Percentiles rank a stretch among this genome's conserved stretches.
Evolutionary conservation across 2,888 invertebrate species (phyloP).

Genomic region (Stegophylla sp.): DNA sequence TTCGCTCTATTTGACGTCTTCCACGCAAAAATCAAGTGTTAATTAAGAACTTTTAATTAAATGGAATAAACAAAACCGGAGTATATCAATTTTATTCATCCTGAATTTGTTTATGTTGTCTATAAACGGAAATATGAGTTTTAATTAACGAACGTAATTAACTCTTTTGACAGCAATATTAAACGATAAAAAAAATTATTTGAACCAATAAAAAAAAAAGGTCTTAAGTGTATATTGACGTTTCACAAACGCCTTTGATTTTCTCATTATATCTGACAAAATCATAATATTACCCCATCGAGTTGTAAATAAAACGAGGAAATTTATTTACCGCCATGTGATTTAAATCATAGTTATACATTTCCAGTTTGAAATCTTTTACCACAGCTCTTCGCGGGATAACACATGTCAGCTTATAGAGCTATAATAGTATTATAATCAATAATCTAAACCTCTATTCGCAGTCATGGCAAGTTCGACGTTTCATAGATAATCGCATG

Average conservation of each 20-base stretch:
- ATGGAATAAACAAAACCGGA: background rate
- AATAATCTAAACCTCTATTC: background rate
- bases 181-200: background rate
- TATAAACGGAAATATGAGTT: constrained; percentile 4
- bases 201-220: background rate
- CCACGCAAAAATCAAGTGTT: background rate
- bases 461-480: background rate
- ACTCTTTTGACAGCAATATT: background rate
- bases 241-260: background rate
- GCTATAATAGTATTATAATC: background rate
- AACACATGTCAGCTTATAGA: background rate
- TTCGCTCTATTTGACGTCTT: background rate
- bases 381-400: background rate
- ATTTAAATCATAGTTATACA: background rate
- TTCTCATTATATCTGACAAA: background rate
- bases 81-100: constrained; percentile 12
- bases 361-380: background rate
- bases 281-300: background rate
- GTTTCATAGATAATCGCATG: background rate
- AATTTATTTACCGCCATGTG: background rate
- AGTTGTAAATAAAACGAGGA: background rate
- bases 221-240: background rate
- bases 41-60: constrained; percentile 22
- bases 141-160: constrained; percentile 12
- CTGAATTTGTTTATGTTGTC: background rate